These are phyloP conservation scores for Lerista edwardsae DNA, from an alignment of 2,797 vertebrate genomes.

Conservation along the genomic window DNA sequence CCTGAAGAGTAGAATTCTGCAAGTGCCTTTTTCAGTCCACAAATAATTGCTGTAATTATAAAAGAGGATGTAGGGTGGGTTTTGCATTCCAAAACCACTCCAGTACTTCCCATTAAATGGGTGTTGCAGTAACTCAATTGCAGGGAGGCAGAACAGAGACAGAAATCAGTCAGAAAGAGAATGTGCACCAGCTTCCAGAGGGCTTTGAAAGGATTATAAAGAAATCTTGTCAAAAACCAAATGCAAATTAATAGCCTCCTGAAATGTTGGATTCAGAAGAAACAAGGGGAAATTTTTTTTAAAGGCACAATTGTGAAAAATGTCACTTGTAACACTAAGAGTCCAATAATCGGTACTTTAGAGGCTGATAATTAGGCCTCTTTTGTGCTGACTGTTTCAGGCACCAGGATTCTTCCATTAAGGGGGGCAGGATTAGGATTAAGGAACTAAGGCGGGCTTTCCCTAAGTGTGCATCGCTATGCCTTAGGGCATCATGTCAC, in stretches of 20 bases:
- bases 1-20: constrained; percentile 63
- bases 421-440: not conserved
- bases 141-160: constrained; percentile 17
- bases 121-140: constrained; percentile 26
- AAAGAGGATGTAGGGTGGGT: constrained; percentile 53
- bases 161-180: not conserved
- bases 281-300: constrained; percentile 52
- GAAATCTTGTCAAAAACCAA: constrained; percentile 57
- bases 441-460: no score
- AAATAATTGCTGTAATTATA: constrained; percentile 67
- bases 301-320: not conserved
- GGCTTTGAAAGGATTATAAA: constrained; percentile 43
- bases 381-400: no score
- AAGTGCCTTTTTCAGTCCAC: constrained; percentile 57
- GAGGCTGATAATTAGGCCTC: no score
- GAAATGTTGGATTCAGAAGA: constrained; percentile 40
- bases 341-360: not conserved
- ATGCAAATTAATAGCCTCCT: constrained; percentile 53
- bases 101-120: constrained; percentile 40
- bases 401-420: no score
- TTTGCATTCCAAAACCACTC: constrained; percentile 46
- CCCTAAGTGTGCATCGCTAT: no score
- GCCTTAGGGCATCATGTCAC: no score
- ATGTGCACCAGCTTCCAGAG: constrained; percentile 14
- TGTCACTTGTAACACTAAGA: not conserved